These are phyloP conservation scores for Pogonus chalceus DNA, from an alignment of 1,140 invertebrate genomes.

Conservation along the genomic window DNA sequence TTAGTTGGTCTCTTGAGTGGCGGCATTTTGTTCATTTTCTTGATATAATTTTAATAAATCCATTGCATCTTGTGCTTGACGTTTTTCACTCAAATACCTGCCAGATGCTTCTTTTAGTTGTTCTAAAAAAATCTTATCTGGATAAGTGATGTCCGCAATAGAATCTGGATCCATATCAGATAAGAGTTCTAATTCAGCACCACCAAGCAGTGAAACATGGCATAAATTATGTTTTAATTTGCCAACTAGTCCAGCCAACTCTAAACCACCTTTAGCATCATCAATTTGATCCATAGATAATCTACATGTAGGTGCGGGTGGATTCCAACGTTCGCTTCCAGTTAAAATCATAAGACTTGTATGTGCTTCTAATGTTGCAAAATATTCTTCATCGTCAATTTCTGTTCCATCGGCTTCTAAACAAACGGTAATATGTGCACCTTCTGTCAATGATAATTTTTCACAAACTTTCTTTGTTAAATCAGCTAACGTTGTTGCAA, in stretches of 20 bases:
- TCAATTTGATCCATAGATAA: constrained; percentile 59
- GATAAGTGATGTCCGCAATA: constrained; percentile 67
- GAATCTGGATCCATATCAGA: constrained; percentile 80
- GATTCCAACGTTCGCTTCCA: constrained; percentile 61
- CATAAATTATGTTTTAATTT: constrained; percentile 66
- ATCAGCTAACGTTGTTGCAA: constrained; percentile 64
- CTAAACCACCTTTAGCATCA: constrained; percentile 43
- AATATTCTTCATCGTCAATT: constrained; percentile 82
- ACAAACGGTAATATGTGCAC: constrained; percentile 40
- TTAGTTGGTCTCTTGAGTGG: neutral
- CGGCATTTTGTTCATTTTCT: constrained; percentile 27
- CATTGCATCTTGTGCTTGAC: constrained; percentile 73
- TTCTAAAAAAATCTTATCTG: constrained; percentile 65
- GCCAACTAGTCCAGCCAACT: constrained; percentile 52
- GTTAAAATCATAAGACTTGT: constrained; percentile 70
- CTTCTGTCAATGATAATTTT: constrained; percentile 44
- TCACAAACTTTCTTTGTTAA: constrained; percentile 57
- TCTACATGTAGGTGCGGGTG: constrained; percentile 35
- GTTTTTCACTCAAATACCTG: constrained; percentile 65
- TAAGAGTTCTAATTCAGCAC: constrained; percentile 65
- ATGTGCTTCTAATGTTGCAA: constrained; percentile 70
- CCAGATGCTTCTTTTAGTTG: constrained; percentile 75
- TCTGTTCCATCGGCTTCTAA: constrained; percentile 78
- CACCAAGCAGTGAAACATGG: constrained; percentile 69
- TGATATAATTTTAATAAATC: constrained; percentile 50